Conservation (phyloP, 2,113 vertebrate genomes). For the Xenopus borealis region DNA sequence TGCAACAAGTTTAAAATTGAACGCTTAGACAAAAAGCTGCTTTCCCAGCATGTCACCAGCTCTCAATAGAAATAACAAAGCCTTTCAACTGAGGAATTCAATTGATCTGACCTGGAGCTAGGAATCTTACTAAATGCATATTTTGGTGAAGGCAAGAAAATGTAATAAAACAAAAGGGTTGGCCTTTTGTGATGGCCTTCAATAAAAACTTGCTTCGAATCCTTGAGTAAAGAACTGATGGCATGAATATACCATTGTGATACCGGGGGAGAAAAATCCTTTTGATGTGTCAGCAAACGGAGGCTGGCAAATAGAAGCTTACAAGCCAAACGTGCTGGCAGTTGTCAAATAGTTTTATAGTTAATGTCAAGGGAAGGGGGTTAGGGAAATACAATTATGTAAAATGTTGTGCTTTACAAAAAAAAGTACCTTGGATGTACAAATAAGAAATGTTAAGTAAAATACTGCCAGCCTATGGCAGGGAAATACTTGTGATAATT, state of each 20-base stretch:
- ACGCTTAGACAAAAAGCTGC: background rate
- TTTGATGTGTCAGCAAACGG: constrained; percentile 67
- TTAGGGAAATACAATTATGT: background rate
- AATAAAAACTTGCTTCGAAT: constrained; percentile 63
- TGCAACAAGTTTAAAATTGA: background rate
- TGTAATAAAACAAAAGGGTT: constrained; percentile 60
- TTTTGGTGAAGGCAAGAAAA: constrained; percentile 16
- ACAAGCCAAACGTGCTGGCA: constrained; percentile 57
- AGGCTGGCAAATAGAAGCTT: constrained; percentile 65
- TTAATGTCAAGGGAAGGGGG: background rate
- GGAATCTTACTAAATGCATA: constrained; percentile 48
- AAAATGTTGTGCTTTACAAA: background rate
- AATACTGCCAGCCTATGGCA: background rate
- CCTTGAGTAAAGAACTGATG: constrained; percentile 60
- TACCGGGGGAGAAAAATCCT: constrained; percentile 56
- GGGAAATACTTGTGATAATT: constrained; percentile 48
- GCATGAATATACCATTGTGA: constrained; percentile 68
- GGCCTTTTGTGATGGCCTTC: constrained; percentile 56
- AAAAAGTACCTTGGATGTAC: background rate
- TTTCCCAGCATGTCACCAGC: constrained; percentile 4
- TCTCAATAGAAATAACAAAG: background rate
- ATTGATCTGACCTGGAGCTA: constrained; percentile 47
- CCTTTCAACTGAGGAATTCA: constrained; percentile 40
- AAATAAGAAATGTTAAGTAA: background rate
- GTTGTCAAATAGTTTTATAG: constrained; percentile 52